Conservation (phyloP, 2,888 invertebrate species). For the Chromoteleia sp. region DNA sequence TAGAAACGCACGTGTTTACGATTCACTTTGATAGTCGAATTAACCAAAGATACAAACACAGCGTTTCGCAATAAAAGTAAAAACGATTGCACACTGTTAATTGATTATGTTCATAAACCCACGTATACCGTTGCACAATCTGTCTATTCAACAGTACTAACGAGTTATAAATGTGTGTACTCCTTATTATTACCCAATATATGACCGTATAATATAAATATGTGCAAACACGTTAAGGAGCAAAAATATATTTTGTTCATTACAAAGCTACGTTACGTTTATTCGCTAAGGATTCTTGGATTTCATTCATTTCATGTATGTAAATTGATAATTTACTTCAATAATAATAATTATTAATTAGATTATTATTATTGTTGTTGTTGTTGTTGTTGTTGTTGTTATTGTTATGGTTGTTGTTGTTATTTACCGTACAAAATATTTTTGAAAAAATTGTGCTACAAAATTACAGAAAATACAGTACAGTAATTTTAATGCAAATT, state of each 20-base stretch:
- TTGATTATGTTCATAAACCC: constrained; percentile 57
- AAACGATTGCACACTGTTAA: constrained; percentile 49
- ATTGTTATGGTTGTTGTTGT: too few species aligned
- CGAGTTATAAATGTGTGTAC: constrained; percentile 38
- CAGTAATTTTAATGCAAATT: too few species aligned
- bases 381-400: too few species aligned
- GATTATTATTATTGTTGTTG: too few species aligned
- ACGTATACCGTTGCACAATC: constrained; percentile 43
- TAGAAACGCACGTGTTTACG: constrained; percentile 47
- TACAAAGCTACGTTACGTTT: too few species aligned
- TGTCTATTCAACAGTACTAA: constrained; percentile 22
- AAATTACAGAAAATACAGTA: too few species aligned
- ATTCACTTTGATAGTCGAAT: constrained; percentile 46
- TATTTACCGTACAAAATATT: too few species aligned
- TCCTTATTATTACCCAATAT: constrained; percentile 29
- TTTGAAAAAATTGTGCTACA: too few species aligned
- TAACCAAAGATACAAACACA: constrained; percentile 42
- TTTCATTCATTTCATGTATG: too few species aligned
- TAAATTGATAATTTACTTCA: too few species aligned
- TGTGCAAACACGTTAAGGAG: not conserved
- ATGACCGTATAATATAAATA: constrained; percentile 20
- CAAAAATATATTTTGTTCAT: not conserved
- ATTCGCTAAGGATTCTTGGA: too few species aligned
- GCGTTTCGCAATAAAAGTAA: constrained; percentile 38
- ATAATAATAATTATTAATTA: too few species aligned